Percentiles rank a stretch among this genome's conserved stretches.
These are phyloP conservation scores for Gallinago jamesoni DNA, from an alignment of 2,113 vertebrate genomes.

Conservation along the genomic window DNA sequence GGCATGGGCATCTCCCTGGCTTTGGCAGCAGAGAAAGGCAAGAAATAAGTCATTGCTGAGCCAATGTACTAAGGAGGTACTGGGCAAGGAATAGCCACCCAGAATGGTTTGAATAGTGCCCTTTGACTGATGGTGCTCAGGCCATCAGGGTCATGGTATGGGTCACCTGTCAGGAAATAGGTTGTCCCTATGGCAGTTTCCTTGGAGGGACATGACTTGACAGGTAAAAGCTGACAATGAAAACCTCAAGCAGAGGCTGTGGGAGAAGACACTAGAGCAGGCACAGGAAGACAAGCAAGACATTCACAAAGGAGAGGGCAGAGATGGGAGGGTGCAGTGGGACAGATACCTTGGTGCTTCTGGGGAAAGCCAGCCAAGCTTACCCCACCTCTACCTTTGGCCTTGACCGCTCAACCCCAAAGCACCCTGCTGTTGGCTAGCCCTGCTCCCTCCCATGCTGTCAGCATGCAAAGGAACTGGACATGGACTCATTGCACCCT, in stretches of 20 bases:
- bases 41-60: background rate
- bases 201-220: conserved; percentile 40
- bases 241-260: conserved; percentile 60
- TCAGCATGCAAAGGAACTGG: background rate
- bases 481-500: rapidly evolving
- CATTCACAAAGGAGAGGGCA: conserved; percentile 68
- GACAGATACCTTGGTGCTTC: background rate
- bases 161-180: background rate
- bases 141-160: background rate
- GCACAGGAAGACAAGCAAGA: conserved; percentile 71
- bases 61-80: background rate
- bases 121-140: background rate
- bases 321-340: background rate
- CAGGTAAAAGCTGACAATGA: conserved; percentile 58
- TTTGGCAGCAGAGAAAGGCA: background rate
- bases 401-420: background rate
- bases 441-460: background rate
- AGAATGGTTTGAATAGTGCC: background rate
- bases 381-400: background rate
- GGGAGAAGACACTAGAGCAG: conserved; percentile 65
- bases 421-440: background rate
- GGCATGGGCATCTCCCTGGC: background rate
- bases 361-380: background rate
- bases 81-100: background rate
- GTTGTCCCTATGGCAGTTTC: background rate